phyloP scores from a whole-genome alignment of 2,113 vertebrate species.

The Cettia cetti region DNA sequence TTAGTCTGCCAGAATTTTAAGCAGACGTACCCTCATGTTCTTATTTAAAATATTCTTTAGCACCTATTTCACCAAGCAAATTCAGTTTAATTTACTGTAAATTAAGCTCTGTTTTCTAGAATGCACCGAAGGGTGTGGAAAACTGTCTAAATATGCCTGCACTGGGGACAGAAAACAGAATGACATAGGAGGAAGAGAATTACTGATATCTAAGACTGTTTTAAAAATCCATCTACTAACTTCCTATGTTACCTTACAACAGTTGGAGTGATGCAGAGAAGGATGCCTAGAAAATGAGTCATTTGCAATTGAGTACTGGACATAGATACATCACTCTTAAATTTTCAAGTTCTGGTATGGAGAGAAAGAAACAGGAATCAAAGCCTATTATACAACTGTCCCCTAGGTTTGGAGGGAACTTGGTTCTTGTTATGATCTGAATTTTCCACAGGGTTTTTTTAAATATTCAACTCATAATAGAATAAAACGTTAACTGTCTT shows the following conservation, averaged over 20 bases:
- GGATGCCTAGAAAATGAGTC: neutral
- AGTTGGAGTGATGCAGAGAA: neutral
- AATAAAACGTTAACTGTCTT: neutral
- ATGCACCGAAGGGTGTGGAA: neutral
- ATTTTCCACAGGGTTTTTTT: neutral
- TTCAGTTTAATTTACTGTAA: neutral
- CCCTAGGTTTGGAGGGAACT: neutral
- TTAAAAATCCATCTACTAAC: neutral
- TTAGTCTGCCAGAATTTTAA: neutral
- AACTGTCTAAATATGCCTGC: neutral
- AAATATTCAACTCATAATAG: neutral
- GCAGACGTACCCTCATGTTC: neutral
- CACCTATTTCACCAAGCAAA: conserved; percentile 6
- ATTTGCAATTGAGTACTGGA: neutral
- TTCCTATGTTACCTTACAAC: neutral
- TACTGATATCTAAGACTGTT: neutral
- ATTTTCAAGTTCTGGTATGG: neutral
- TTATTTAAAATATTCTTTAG: neutral
- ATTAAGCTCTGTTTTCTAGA: neutral
- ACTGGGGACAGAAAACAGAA: conserved; percentile 2
- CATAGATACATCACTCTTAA: neutral
- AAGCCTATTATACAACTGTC: neutral
- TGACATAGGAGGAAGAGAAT: neutral
- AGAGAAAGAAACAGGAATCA: neutral
- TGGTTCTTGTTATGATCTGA: neutral